Evolutionary conservation across 2,797 vertebrate species (phyloP), one percentile per base, ranked within the genome.

Genomic region (Acanthurus tractus): DNA sequence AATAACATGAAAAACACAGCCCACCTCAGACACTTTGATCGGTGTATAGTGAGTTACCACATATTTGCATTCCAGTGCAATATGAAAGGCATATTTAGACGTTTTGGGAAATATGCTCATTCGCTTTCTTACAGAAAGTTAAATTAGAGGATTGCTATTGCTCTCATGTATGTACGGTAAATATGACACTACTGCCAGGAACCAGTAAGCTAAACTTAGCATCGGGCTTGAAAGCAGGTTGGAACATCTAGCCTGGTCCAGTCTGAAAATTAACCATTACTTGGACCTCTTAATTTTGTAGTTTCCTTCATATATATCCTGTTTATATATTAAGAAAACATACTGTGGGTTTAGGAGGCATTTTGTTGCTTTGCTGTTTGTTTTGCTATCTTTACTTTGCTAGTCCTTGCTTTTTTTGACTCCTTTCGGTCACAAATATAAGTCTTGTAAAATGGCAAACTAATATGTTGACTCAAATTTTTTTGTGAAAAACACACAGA

Each of bases 1-100:
- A 48, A 48, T 61, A 74, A 56, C 3, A 0, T 23, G 12, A 55
- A 48, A 49, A 64, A 70, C 2, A 52, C 53, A 67, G 29, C 22
- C 49, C 18, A 23, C 13, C 20, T 15, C 8, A 44, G 17, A 20
- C 46, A 17, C 62, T 66, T 29, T 12, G 25, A 76, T 81, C 44
- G 36, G 1, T 14, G 12, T 12, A n/a, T 50, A 25, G 3, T 7
- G 0, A 6, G 6, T 63, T 15, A 38, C 12, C 20, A 67, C 23
- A 40, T 15, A 55, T 18, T 36, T 52, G 9, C 13, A 49, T 50
- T 45, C 36, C 17, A 65, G 2, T 9, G 9, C 54, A 20, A n/a
- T 29, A 40, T 20, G 2, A 29, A 29, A 42, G 20, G 9, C 44
- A 12, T 13, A 10, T 23, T 53, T 44, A 1, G 1, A 29, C 8